Base-by-base conservation (phyloP, 1,140 invertebrate species). In the Cydia fagiglandana region DNA sequence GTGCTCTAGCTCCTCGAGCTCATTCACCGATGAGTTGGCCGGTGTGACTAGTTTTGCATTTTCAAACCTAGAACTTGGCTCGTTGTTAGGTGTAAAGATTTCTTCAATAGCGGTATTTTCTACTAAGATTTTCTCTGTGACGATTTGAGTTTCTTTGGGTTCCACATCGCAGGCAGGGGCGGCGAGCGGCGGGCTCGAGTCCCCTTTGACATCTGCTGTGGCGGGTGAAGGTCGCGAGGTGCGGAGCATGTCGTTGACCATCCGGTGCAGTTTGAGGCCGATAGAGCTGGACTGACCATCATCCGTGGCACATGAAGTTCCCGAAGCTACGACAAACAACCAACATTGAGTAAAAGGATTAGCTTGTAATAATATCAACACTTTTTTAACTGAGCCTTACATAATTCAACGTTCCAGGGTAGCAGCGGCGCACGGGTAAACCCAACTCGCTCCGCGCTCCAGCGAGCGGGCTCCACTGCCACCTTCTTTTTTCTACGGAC, bases 401-500 rank as follows among this genome's bases (percentile, higher is more conserved):
- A 82, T 17, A 85, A 61, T 75, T 88, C 84, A 47, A 86, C 76
- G 66, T 88, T 84, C 9, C 56, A 79, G 0, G 88, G 83, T 75
- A 88, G 76, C 12, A 86, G 78, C 34, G 88, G 87, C 28, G 83
- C 81, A 7, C 85, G 81, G 84, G 85, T 20, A 77, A 17, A 78
- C 76, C 61, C 70, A 74, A 76, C 70, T 34, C 68, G 76, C 73
- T 47, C 50, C 10, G 73, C 75, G 24, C 13, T 56, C 56, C 20
- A 28, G 64, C 66, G 77, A 30, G 76, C 80, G n/a, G 83, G 80
- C 78, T 86, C 87, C 66, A 88, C 84, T 24, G 80, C 81, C n/a
- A 82, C 81, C 83, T 84, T 90, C 73, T 85, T 86, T 75, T 83
- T 81, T 74, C 80, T 84, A 47, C 85, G 86, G 75, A 56, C 75